phyloP scores from a whole-genome alignment of 30 jellyfish, hydroid and myxozoan species.

The Phacellophora camtschatica region DNA sequence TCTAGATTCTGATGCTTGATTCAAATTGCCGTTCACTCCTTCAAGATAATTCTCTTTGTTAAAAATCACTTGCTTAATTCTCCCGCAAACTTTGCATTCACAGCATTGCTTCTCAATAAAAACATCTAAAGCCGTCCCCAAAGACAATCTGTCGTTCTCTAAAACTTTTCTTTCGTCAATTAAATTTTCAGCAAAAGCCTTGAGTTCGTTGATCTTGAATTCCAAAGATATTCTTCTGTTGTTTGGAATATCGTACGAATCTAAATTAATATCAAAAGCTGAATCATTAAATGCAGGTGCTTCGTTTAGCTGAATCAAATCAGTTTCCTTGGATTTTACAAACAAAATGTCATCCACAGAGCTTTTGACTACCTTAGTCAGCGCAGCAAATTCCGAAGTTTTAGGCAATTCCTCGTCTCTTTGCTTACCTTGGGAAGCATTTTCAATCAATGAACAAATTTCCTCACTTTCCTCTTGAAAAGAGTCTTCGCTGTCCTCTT shows the following conservation, averaged over 20 bases:
- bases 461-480: too few species aligned
- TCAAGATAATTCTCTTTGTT: too few species aligned
- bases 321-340: neutral
- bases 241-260: slow-evolving; percentile 40
- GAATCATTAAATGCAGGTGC: slow-evolving; percentile 7
- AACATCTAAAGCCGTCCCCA: neutral
- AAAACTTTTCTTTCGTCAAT: slow-evolving; percentile 34
- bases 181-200: slow-evolving; percentile 25
- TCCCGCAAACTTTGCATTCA: neutral
- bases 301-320: neutral
- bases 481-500: too few species aligned
- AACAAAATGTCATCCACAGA: too few species aligned
- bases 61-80: too few species aligned
- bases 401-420: neutral
- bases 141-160: slow-evolving; percentile 31
- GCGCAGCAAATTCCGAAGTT: neutral
- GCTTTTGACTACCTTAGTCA: neutral
- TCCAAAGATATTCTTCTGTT: slow-evolving; percentile 44
- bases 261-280: slow-evolving; percentile 42
- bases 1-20: neutral
- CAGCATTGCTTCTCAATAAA: neutral
- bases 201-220: slow-evolving; percentile 8
- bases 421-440: too few species aligned
- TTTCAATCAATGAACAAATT: too few species aligned
- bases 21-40: too few species aligned